Evolutionary conservation across 2,888 invertebrate genomes (phyloP).

Genomic region (Dioctria linearis): DNA sequence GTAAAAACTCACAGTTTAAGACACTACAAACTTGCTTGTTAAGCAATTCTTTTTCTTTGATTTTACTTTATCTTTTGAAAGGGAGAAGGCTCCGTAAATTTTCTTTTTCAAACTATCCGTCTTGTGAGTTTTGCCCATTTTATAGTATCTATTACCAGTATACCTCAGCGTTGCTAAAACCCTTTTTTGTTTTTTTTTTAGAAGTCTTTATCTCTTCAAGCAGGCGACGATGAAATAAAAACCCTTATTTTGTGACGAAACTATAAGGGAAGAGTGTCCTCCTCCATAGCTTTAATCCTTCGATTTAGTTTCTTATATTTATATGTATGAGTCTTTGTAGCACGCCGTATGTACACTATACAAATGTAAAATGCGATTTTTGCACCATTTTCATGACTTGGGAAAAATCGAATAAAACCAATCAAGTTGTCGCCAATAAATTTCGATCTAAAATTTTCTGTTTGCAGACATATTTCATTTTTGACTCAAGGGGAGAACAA

Average conservation of each 20-base stretch:
- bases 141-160: too few species aligned
- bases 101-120: too few species aligned
- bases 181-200: too few species aligned
- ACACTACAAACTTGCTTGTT: too few species aligned
- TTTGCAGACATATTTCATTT: slow-evolving; percentile 81
- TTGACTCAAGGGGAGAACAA: slow-evolving; percentile 88
- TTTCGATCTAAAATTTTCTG: slow-evolving; percentile 35
- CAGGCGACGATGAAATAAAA: not conserved
- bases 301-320: not conserved
- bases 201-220: too few species aligned
- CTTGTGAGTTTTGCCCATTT: too few species aligned
- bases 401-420: slow-evolving; percentile 4
- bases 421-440: slow-evolving; percentile 44
- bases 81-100: too few species aligned
- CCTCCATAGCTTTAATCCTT: not conserved
- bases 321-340: too few species aligned
- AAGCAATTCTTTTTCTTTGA: too few species aligned
- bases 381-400: not conserved
- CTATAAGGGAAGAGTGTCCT: slow-evolving; percentile 36
- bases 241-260: slow-evolving; percentile 5
- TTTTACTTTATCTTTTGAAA: too few species aligned
- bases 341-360: not conserved
- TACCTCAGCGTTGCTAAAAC: too few species aligned
- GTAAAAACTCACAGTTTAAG: too few species aligned
- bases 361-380: not conserved